Base-by-base conservation (phyloP, 2,113 vertebrate genomes). In the Egretta garzetta region DNA sequence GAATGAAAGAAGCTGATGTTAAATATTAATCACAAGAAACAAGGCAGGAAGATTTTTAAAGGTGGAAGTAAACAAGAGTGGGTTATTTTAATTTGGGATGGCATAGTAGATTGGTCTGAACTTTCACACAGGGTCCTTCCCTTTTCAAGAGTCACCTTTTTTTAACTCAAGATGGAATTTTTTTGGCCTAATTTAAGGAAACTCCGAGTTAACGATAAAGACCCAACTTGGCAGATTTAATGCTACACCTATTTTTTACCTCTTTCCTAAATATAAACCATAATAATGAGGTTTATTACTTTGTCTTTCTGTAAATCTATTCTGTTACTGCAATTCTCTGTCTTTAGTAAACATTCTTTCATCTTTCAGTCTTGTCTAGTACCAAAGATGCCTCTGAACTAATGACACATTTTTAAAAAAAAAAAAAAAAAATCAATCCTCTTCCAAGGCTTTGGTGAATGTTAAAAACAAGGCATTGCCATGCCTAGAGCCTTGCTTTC, bases 21-120 rank as follows among this genome's bases (percentile, higher is more conserved):
- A 92, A 96, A 88, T 88, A 95, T 90, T 94, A 80, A 91, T 71
- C 35, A 49, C 52, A 83, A 74, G 68, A 81, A 94, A 86, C 4
- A 76, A 74, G 17, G n/a, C 55, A 92, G 17, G 11, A 73, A 55
- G 39, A 84, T 37, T 70, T 92, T 84, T 76, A 80, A 94, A 92
- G 58, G 62, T 76, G 17, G 67, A 86, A 85, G 26, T 12, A 77
- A 90, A 43, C 39, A 87, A 47, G 10, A 88, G 10, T 53, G 7
- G 3, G 17, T 76, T 91, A 39, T 32, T 63, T 22, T 88, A 80
- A 76, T 66, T n/a, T 70, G n/a, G 13, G 24, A 53, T 45, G 14
- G 45, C 55, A 83, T 14, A 68, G 43, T 87, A 89, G 20, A 86
- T 14, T 28, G 18, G 86, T 35, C 20, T 70, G 18, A 79, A 70